A percentile compares a stretch with the other conserved stretches of the same genome.
phyloP scores from a whole-genome alignment of 2,797 vertebrate species.

The Eulemur coronatus region DNA sequence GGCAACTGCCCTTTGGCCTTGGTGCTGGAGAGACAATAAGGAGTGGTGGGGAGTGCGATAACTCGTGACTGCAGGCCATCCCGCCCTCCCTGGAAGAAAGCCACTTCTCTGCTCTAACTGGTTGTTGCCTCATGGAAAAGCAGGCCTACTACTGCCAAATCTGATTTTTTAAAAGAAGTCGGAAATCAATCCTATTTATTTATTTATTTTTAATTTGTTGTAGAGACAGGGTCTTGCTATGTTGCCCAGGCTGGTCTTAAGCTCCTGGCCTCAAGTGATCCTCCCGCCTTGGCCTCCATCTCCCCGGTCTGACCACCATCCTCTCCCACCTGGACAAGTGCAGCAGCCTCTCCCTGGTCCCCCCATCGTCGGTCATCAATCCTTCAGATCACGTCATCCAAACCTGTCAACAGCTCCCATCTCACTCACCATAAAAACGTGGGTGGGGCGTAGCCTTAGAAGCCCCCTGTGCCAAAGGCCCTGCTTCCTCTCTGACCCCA shows the following conservation, averaged over 20 bases:
- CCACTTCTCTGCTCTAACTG: neutral
- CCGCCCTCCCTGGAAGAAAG: neutral
- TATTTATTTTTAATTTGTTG: neutral
- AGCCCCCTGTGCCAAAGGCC: neutral
- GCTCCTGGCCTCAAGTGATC: neutral
- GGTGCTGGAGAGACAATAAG: neutral
- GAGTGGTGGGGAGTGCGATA: neutral
- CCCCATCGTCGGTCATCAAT: neutral
- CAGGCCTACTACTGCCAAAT: neutral
- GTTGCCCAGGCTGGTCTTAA: neutral
- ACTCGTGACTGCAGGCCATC: no score
- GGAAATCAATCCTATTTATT: neutral
- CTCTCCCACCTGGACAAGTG: neutral
- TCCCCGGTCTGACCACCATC: fast-evolving
- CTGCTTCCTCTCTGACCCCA: neutral
- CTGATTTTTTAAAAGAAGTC: neutral
- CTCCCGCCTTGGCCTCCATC: neutral
- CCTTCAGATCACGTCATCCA: neutral
- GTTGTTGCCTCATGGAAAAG: neutral
- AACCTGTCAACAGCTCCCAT: neutral
- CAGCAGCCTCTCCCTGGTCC: neutral
- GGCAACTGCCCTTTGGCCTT: neutral
- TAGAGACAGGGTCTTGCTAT: neutral
- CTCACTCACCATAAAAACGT: neutral
- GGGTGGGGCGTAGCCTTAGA: neutral